phyloP scores from a whole-genome alignment of 2,888 invertebrate genomes.

The Drosophila robusta region DNA sequence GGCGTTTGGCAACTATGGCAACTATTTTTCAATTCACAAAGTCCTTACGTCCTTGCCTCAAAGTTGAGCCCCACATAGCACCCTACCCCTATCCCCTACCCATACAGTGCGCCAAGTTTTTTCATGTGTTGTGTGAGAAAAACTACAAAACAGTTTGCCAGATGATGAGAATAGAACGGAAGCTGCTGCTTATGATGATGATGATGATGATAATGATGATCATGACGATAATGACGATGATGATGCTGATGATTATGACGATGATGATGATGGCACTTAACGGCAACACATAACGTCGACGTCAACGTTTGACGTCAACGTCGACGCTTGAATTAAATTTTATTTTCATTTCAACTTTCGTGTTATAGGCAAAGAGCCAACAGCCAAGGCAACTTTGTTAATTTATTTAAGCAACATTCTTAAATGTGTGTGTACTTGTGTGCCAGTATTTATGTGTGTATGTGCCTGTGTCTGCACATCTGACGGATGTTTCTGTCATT shows the following conservation, averaged over 20 bases:
- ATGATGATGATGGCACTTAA: slow-evolving; percentile 67
- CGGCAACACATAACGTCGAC: slow-evolving; percentile 65
- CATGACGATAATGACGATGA: slow-evolving; percentile 10
- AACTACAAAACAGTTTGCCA: slow-evolving; percentile 66
- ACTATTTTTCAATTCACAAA: slow-evolving; percentile 70
- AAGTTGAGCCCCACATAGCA: not conserved
- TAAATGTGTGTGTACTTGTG: slow-evolving; percentile 27
- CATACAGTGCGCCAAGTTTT: slow-evolving; percentile 37
- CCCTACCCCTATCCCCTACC: slow-evolving; percentile 5
- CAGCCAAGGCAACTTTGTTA: slow-evolving; percentile 70
- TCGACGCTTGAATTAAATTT: slow-evolving; percentile 67
- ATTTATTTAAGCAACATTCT: slow-evolving; percentile 73
- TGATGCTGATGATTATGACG: slow-evolving; percentile 9
- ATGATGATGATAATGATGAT: slow-evolving; percentile 15
- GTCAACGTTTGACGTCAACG: slow-evolving; percentile 27
- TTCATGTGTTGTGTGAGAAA: slow-evolving; percentile 34
- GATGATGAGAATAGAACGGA: slow-evolving; percentile 54
- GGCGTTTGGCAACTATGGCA: slow-evolving; percentile 68
- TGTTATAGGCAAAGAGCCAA: slow-evolving; percentile 70
- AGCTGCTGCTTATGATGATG: slow-evolving; percentile 37
- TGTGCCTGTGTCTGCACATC: slow-evolving; percentile 22
- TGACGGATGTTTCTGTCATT: slow-evolving; percentile 72
- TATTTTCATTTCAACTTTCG: slow-evolving; percentile 72
- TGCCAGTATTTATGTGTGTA: slow-evolving; percentile 10
- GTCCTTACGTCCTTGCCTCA: slow-evolving; percentile 28